Evolutionary conservation across 1,140 invertebrate genomes (phyloP), one percentile per base, ranked within the genome.

Genomic region (Rhyzopertha dominica): DNA sequence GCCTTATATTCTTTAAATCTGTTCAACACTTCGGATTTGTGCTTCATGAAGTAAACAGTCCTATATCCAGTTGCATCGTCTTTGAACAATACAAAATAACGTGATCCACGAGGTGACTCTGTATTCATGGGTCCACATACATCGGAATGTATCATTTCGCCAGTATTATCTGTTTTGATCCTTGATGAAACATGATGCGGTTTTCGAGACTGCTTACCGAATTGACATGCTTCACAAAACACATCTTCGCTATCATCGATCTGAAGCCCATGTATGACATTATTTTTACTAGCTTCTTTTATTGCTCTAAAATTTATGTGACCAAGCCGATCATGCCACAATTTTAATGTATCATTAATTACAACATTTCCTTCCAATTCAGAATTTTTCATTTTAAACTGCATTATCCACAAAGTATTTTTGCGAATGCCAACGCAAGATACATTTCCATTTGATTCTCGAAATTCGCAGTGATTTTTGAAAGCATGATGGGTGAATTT

Each of bases 311-410:
- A 54, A 49, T 69, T 71, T 39, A 71, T 62, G 51, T 71, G 67
- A 3, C 58, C 65, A 12, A 71, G 32, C 23, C 50, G 55, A 51
- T 65, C 31, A 48, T 70, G 63, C 63, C 68, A 71, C 25, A 58
- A 48, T 31, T 61, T 42, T 26, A 69, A 9, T 9, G 42, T 28
- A 28, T 38, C 30, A 26, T 38, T 40, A 17, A 4, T 39, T 14
- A 17, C 17, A 13, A 45, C 7, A 17, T 45, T 38, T 14, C 43
- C 37, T 14, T 45, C 42, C 3, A 16, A 25, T 19, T 22, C 9
- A 26, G 14, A 1, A n/a, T n/a, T n/a, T 30, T 25, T 40, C 8
- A 30, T 17, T 40, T 19, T 24, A 8, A 49, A 49, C 5, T 36
- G 18, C 42, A 46, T 49, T 14, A 46, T 19, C 47, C 47, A 49